A percentile compares a stretch with the other conserved stretches of the same genome.
Evolutionary conservation across 2,113 vertebrate species (phyloP).

Genomic region (Podarcis cretensis): DNA sequence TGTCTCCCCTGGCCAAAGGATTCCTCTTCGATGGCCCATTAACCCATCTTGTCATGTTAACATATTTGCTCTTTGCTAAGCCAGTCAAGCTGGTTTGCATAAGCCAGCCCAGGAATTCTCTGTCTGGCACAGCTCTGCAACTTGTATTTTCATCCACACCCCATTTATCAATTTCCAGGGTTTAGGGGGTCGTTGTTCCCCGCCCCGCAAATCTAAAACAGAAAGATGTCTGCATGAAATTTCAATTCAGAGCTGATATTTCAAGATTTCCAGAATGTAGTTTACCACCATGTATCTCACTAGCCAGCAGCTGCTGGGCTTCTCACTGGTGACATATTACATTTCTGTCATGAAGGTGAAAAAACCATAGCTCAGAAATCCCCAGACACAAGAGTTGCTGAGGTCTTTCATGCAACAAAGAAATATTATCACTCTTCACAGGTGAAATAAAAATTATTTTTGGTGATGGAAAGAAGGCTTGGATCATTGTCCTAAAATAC

Average conservation of each 20-base stretch:
- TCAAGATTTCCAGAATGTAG: slow-evolving; percentile 4
- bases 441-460: slow-evolving; percentile 32
- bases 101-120: too few species aligned
- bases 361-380: slow-evolving; percentile 64
- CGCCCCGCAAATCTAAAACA: too few species aligned
- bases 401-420: slow-evolving; percentile 62
- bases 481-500: background rate
- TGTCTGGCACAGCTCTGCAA: too few species aligned
- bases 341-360: slow-evolving; percentile 62
- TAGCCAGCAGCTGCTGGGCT: background rate
- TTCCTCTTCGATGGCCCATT: too few species aligned
- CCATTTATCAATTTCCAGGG: too few species aligned
- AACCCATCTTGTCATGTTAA: too few species aligned
- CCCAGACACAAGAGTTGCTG: slow-evolving; percentile 55
- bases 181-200: too few species aligned
- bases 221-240: background rate
- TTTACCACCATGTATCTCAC: background rate
- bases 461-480: background rate
- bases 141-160: too few species aligned
- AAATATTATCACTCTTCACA: slow-evolving; percentile 62
- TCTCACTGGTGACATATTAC: slow-evolving; percentile 66
- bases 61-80: too few species aligned
- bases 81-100: too few species aligned
- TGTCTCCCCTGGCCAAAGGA: too few species aligned
- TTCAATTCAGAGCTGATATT: slow-evolving; percentile 12